phyloP scores from a whole-genome alignment of 2,888 invertebrate genomes.

The Xanthostigma xanthostigma region DNA sequence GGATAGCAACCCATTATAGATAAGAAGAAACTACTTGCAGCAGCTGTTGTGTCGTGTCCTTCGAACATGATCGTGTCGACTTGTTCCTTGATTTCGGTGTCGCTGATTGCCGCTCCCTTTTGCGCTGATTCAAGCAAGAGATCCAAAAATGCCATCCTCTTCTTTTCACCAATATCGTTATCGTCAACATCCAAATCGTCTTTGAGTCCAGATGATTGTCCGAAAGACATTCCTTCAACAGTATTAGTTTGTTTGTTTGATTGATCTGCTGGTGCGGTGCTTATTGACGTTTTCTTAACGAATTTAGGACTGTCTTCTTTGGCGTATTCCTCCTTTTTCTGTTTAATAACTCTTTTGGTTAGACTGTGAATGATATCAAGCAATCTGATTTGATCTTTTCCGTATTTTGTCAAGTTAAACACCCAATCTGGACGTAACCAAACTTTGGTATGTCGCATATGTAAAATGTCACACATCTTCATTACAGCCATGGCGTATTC shows the following conservation, averaged over 20 bases:
- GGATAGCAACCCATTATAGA: slow-evolving; percentile 69
- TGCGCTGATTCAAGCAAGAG: slow-evolving; percentile 73
- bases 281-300: slow-evolving; percentile 16
- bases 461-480: slow-evolving; percentile 80
- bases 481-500: slow-evolving; percentile 80
- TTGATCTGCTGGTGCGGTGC: slow-evolving; percentile 23
- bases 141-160: slow-evolving; percentile 76
- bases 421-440: slow-evolving; percentile 65
- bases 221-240: slow-evolving; percentile 48
- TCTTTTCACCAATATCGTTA: slow-evolving; percentile 67
- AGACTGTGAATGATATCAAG: slow-evolving; percentile 64
- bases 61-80: slow-evolving; percentile 83
- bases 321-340: slow-evolving; percentile 42
- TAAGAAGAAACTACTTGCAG: slow-evolving; percentile 76
- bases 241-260: slow-evolving; percentile 27
- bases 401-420: slow-evolving; percentile 61
- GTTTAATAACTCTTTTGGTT: slow-evolving; percentile 57
- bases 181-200: slow-evolving; percentile 74
- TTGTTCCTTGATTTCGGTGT: slow-evolving; percentile 72
- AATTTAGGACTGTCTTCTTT: slow-evolving; percentile 31
- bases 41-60: slow-evolving; percentile 74
- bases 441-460: slow-evolving; percentile 64
- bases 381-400: slow-evolving; percentile 57
- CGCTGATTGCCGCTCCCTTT: slow-evolving; percentile 55
- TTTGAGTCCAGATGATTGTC: slow-evolving; percentile 39